A percentile compares a stretch with the other conserved stretches of the same genome.
Conservation (phyloP, 2,113 vertebrate species). For the Ivindomyrus marchei region DNA sequence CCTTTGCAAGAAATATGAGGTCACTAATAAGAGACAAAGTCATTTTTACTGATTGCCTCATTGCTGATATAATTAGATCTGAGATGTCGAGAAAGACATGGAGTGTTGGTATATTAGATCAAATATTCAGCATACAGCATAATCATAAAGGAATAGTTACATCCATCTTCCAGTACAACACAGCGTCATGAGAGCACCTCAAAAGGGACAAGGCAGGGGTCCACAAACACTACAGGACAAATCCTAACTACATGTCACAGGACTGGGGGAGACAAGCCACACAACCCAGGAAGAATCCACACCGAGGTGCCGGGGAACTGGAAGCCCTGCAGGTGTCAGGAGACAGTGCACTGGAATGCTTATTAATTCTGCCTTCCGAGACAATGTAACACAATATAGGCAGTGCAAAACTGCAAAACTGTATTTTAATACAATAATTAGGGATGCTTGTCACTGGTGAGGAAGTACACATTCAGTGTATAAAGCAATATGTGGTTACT, state of each 20-base stretch:
- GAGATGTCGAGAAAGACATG: background rate
- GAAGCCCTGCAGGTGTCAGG: background rate
- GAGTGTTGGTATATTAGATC: background rate
- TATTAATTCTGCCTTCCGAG: background rate
- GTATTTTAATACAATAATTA: background rate
- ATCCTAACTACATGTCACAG: too few relatives aligned
- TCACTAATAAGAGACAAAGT: slow-evolving; percentile 29
- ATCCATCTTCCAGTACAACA: background rate
- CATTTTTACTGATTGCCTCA: slow-evolving; percentile 8
- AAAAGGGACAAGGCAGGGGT: background rate
- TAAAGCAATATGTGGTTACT: background rate
- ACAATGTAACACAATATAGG: background rate
- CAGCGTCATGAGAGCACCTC: background rate
- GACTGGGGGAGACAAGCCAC: too few relatives aligned
- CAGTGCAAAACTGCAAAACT: background rate
- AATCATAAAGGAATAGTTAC: background rate
- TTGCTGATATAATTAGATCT: background rate
- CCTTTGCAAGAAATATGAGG: slow-evolving; percentile 28
- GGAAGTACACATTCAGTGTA: background rate
- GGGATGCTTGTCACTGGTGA: background rate
- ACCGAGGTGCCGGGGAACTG: background rate
- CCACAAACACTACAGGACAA: background rate
- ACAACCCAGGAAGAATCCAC: background rate
- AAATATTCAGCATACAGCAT: background rate
- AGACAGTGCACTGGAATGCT: background rate